Evolutionary conservation across 1,140 invertebrate genomes (phyloP).

Genomic region (Apis cerana): DNA sequence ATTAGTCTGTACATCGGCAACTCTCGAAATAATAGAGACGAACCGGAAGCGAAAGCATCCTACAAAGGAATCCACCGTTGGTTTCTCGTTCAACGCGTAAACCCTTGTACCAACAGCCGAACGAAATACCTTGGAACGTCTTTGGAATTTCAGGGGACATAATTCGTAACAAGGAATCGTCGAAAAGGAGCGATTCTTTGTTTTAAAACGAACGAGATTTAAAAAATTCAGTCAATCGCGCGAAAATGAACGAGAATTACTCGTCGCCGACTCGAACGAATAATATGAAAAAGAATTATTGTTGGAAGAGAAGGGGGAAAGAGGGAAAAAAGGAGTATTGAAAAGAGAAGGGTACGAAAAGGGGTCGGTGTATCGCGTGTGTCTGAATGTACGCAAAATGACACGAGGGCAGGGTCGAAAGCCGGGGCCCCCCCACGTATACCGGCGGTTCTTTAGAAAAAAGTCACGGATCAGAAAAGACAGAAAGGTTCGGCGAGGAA

Average conservation of each 20-base stretch:
- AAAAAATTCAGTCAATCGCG: no score
- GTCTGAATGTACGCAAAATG: conserved; percentile 47
- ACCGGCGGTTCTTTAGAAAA: conserved; percentile 23
- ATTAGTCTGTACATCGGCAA: conserved; percentile 56
- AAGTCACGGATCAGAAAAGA: conserved; percentile 41
- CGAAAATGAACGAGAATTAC: no score
- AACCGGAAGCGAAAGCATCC: background rate
- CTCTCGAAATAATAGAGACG: conserved; percentile 14
- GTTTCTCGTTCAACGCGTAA: conserved; percentile 31
- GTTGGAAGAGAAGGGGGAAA: background rate
- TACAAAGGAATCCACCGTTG: conserved; percentile 26
- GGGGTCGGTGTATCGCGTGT: conserved; percentile 32
- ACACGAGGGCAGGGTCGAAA: conserved; percentile 49
- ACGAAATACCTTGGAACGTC: background rate
- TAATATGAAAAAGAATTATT: background rate
- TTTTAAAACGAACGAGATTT: no score
- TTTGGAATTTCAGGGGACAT: fast-evolving
- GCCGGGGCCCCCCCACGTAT: conserved; percentile 35
- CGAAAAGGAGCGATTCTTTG: no score
- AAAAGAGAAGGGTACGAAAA: background rate
- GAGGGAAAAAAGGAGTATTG: background rate
- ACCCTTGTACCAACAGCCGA: conserved; percentile 50
- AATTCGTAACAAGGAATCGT: no score
- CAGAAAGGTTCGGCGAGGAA: conserved; percentile 9
- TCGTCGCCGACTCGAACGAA: no score